Base-by-base conservation (phyloP, 2,797 vertebrate genomes). In the Tenualosa thibaudeaui region DNA sequence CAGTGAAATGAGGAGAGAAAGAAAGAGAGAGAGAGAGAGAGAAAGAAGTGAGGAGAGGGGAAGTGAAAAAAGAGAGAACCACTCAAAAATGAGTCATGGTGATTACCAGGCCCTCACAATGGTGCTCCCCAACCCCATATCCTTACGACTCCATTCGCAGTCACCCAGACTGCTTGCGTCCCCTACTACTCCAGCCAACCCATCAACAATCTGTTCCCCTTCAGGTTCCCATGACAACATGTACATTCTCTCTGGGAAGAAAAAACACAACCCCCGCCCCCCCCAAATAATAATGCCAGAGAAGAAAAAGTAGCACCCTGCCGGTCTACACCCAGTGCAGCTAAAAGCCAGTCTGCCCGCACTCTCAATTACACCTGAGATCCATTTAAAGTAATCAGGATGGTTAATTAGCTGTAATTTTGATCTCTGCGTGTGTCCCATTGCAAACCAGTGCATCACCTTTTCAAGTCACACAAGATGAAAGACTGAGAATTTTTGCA, bases 171-270 rank as follows among this genome's bases (percentile, higher is more conserved):
- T 24, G 31, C 62, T 68, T 37, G 26, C 26, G 10, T 24, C 26
- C 26, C 62, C 31, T 10, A 8, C 31, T 5, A 6, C 31, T 75
- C 31, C 68, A 75, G 31, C 40, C 82, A 85, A 81, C 78, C 56
- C 83, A 56, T 82, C 83, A 87, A 83, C 86, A 83, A 81, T 81
- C 81, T 37, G 9, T 53, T 58, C 84, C 82, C 81, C 78, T 84
- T 83, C 81, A 65, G 71, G 86, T 87, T 87, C 86, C 86, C 86
- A 87, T 87, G 86, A 82, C 86, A 81, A 87, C 86, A 60, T 56
- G 58, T 81, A 65, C 83, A 83, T 81, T 87, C 17, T 75, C 68
- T 53, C 56, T 56, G 81, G 83, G 75, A 68, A 85, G 1, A 31
- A 31, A 31, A 31, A 83, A 82, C 68, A 75, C 37, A 43, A 75